A percentile compares a stretch with the other conserved stretches of the same genome.
phyloP scores from a whole-genome alignment of 2,888 invertebrate genomes.

The Pollenia angustigena region DNA sequence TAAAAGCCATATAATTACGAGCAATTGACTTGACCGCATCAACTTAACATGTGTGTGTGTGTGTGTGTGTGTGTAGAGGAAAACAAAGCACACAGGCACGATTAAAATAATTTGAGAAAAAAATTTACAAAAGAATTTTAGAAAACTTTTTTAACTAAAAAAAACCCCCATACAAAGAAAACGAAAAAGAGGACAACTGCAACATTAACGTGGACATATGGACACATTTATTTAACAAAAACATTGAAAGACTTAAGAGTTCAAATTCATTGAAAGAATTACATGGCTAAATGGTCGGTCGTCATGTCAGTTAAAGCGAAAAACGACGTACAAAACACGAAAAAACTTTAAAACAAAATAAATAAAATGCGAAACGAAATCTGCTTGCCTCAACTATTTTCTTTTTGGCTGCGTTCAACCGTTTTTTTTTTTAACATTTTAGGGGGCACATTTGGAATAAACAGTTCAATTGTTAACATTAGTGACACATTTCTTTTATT shows the following conservation, averaged over 20 bases:
- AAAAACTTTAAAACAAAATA: neutral
- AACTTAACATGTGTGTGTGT: constrained; percentile 2
- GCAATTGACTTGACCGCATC: constrained; percentile 68
- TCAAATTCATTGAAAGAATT: constrained; percentile 62
- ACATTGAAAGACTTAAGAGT: constrained; percentile 50
- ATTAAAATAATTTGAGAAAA: neutral
- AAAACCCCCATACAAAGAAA: constrained; percentile 26
- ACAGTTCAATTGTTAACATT: constrained; percentile 71
- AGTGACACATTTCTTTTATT: constrained; percentile 71
- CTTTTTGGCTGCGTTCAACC: neutral
- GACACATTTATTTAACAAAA: constrained; percentile 45
- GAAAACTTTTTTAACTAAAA: constrained; percentile 15
- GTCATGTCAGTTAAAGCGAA: constrained; percentile 43
- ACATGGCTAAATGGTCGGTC: constrained; percentile 46
- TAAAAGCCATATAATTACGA: constrained; percentile 64
- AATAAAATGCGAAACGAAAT: constrained; percentile 38
- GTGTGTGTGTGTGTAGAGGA: neutral
- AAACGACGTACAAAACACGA: constrained; percentile 4
- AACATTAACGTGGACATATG: constrained; percentile 39
- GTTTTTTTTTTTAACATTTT: constrained; percentile 17
- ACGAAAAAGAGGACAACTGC: constrained; percentile 53
- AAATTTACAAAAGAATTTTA: constrained; percentile 24
- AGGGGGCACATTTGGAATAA: constrained; percentile 59
- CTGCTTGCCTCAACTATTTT: neutral
- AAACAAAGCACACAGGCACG: neutral